Base-by-base conservation (phyloP, 1,140 invertebrate species). In the Diachasma alloeum region DNA sequence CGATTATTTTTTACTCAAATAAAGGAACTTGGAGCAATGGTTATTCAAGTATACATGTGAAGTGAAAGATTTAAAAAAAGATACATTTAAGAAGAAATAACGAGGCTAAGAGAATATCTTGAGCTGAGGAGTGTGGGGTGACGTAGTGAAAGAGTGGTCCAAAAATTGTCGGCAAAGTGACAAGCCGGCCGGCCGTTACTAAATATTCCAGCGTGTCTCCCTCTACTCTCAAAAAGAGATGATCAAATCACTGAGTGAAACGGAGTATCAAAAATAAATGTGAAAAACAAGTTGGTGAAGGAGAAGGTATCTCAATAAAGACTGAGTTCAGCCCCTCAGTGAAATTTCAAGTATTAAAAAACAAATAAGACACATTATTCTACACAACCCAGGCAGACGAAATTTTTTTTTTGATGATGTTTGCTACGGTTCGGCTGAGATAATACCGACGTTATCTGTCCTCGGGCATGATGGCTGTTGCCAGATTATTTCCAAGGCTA, bases 401-500 rank as follows among this genome's bases (percentile, higher is more conserved):
- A 22, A 42, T 42, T 72, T 75, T 42, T 42, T 42, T 42, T 42
- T 42, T 48, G 44, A 74, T 76, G 68, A 74, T 79, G 67, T 69
- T 77, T 72, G 71, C 70, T 48, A 71, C 17, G 71, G 59, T 56
- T 56, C 42, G 37, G 19, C 56, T 22, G 69, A 72, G 79, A 80
- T 80, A 80, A 80, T 78, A 75, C 59, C 59, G 13, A 26, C 59
- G 22, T 26, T 80, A 82, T 82, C 73, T 78, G 46, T 73, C 71
- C 42, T 63, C 75, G 73, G 31, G 42, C 75, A 75, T 66, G 77
- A 81, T 83, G 77, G 75, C 24, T 37, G 67, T 48, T 22, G 46
- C 71, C 19, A 81, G 80, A 82, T 83, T 83, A 84, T 74, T 70
- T 67, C 78, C 76, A 79, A 70, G 81, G 79, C 81, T 82, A 82